phyloP scores from a whole-genome alignment of 2,888 invertebrate species.

The Aporophyla lueneburgensis region DNA sequence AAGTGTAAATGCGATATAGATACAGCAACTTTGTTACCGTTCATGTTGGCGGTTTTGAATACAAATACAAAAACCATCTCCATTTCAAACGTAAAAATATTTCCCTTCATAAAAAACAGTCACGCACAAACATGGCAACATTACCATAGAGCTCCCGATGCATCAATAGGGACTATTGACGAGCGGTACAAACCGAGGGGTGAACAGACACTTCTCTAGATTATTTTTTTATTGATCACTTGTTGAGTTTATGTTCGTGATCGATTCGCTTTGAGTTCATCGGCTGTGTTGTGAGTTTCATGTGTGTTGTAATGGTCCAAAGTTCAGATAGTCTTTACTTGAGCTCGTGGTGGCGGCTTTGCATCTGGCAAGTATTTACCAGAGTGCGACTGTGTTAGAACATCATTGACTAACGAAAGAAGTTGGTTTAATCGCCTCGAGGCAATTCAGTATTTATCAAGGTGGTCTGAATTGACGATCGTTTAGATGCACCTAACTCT shows the following conservation, averaged over 20 bases:
- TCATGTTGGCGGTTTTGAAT: not conserved
- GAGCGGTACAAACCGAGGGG: slow-evolving; percentile 58
- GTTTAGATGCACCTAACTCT: too few relatives aligned
- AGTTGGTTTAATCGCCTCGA: too few relatives aligned
- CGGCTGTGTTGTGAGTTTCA: slow-evolving; percentile 7
- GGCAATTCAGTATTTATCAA: too few relatives aligned
- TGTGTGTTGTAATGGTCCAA: not conserved
- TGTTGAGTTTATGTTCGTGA: slow-evolving; percentile 49
- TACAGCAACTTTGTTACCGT: not conserved
- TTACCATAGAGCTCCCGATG: slow-evolving; percentile 44
- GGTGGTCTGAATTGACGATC: too few relatives aligned
- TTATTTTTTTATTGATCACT: slow-evolving; percentile 70
- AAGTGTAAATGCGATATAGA: too few relatives aligned
- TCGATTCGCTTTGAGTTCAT: slow-evolving; percentile 42
- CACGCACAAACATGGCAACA: slow-evolving; percentile 25
- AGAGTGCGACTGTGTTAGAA: not conserved
- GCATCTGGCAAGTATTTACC: not conserved
- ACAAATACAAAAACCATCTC: not conserved
- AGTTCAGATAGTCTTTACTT: not conserved
- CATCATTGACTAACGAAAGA: too few relatives aligned
- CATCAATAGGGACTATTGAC: slow-evolving; percentile 42
- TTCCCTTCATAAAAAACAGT: slow-evolving; percentile 2
- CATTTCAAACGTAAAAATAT: slow-evolving; percentile 12
- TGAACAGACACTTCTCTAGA: slow-evolving; percentile 70
- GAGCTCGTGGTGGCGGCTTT: not conserved